Base-by-base conservation (phyloP, 2,888 invertebrate species). In the Zonitis immaculata region DNA sequence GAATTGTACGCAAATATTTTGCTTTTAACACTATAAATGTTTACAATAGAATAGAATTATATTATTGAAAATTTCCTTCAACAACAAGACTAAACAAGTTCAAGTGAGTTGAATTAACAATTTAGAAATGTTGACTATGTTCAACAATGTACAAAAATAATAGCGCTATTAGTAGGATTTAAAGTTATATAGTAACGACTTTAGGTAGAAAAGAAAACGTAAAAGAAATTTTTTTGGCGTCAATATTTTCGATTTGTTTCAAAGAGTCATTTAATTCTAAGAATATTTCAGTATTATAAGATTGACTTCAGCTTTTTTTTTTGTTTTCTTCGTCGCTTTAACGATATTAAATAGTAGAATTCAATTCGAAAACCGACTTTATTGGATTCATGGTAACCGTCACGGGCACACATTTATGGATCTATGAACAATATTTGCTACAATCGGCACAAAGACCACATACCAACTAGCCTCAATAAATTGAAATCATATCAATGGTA, bases 381-480 rank as follows among this genome's bases (percentile, higher is more conserved):
- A 35, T 35, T 35, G 35, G 16, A 35, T 18, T 35, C 14, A 16
- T 35, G 8, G 35, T 9, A 35, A 18, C 35, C 35, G 35, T 35
- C 35, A 35, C 35, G 35, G 18, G 35, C 35, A 35, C 35, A 35
- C 35, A 35, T 35, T 35, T 35, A 35, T 35, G 18, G 35, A 16
- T 35, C 35, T 35, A 35, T 35, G 35, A 18, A 35, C 35, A 35
- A 35, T 35, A 35, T 35, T 35, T 35, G 35, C 18, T 18, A 35
- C 18, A 16, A 16, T 35, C 9, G 9, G 35, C 8, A 35, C 35
- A 28, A 30, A n/a, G 27, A 44, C 30, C 12, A 20, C 32, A 43
- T 50, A 44, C 45, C 22, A 42, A 47, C 42, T 47, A 35, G 32
- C 42, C 35, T 16, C 43, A 42, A 30, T 49, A 49, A 48, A 48